Base-by-base conservation (phyloP, 1,140 invertebrate genomes). In the Trachelipus rathkii region DNA sequence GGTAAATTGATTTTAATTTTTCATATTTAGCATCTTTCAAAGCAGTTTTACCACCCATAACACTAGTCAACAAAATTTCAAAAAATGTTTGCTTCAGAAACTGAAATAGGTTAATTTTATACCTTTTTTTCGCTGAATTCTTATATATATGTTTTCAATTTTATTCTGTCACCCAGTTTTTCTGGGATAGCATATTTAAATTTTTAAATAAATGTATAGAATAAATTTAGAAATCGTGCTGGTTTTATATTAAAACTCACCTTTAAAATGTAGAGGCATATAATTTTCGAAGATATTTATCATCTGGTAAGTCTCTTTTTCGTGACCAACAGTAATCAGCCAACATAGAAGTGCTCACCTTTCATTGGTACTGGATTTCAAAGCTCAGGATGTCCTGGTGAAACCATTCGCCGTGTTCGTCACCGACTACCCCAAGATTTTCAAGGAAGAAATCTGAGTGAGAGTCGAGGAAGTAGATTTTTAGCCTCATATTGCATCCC, bases 1-100 rank as follows among this genome's bases (percentile, higher is more conserved):
- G n/a, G n/a, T n/a, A n/a, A n/a, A n/a, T n/a, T n/a, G n/a, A n/a
- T n/a, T n/a, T n/a, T n/a, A n/a, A n/a, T n/a, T n/a, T n/a, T n/a
- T n/a, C n/a, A n/a, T n/a, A n/a, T n/a, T n/a, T n/a, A n/a, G n/a
- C n/a, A n/a, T n/a, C n/a, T n/a, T n/a, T n/a, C n/a, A n/a, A n/a
- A n/a, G n/a, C n/a, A n/a, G n/a, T n/a, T n/a, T n/a, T n/a, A n/a
- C n/a, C n/a, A n/a, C n/a, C n/a, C n/a, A n/a, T n/a, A n/a, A 33
- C 33, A 33, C 33, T n/a, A n/a, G 72, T 73, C 50, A 73, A 11
- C 44, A 73, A 68, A 73, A 73, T 73, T 73, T 13, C 1, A 50
- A 13, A 50, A 45, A 73, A 7, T 13, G 0, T 50, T 60, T 73
- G 72, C 50, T 44, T 19, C 44, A 45, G 4, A 73, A 50, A 7